These are phyloP conservation scores for Myotis brandtii DNA, from an alignment of 2,113 vertebrate species.

Conservation along the genomic window DNA sequence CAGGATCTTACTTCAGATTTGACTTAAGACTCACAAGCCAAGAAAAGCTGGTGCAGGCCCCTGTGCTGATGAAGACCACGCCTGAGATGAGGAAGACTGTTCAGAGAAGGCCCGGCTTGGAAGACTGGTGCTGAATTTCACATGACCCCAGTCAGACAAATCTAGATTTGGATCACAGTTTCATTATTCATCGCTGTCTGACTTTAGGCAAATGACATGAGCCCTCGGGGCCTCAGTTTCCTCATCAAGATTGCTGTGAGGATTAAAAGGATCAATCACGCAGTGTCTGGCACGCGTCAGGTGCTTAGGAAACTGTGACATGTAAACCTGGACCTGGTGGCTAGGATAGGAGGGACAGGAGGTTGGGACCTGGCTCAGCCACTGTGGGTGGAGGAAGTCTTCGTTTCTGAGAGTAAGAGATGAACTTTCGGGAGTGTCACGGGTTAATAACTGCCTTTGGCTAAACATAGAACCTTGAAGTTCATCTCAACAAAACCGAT, in stretches of 20 bases:
- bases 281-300: neutral
- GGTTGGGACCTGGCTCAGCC: no score
- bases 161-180: neutral
- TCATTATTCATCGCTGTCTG: neutral
- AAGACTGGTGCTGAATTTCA: neutral
- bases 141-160: neutral
- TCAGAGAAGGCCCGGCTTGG: neutral
- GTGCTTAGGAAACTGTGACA: neutral
- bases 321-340: no score
- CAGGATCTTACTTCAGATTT: neutral
- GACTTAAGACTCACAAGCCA: neutral
- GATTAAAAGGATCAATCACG: neutral
- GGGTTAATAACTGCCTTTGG: slow-evolving; percentile 48
- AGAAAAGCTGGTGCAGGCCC: neutral
- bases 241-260: neutral
- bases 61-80: neutral
- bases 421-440: neutral
- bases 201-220: neutral
- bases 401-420: neutral
- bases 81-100: neutral
- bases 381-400: neutral
- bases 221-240: neutral
- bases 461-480: neutral
- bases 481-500: slow-evolving; percentile 31
- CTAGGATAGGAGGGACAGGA: neutral